These are phyloP conservation scores for Labeo catla DNA, from an alignment of 2,113 vertebrate species.

Conservation along the genomic window DNA sequence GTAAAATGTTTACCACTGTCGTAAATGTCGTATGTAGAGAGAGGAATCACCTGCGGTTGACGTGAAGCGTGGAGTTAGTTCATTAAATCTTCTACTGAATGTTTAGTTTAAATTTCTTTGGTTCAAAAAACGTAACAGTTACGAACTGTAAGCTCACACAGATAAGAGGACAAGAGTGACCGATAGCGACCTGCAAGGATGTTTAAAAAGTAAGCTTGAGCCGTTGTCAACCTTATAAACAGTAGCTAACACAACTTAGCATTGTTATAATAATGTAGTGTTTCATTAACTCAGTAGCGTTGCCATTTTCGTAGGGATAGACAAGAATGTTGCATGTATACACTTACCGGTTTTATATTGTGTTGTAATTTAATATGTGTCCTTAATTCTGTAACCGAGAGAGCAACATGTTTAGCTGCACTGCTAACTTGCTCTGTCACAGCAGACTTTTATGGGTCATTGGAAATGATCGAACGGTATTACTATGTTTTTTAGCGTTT, in stretches of 20 bases:
- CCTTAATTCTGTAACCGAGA: background rate
- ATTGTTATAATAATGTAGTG: background rate
- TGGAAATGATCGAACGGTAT: background rate
- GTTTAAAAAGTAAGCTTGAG: constrained; percentile 80
- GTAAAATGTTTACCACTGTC: constrained; percentile 56
- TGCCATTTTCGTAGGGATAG: background rate
- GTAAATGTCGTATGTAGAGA: constrained; percentile 55
- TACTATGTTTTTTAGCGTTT: background rate
- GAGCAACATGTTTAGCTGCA: background rate
- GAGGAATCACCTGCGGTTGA: constrained; percentile 35
- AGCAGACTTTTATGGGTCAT: background rate
- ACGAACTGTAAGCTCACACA: background rate
- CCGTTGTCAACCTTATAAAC: constrained; percentile 5
- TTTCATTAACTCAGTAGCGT: background rate
- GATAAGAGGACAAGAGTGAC: constrained; percentile 10
- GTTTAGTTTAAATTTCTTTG: background rate
- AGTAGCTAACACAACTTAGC: constrained; percentile 28
- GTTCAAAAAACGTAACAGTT: background rate
- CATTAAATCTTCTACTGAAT: constrained; percentile 36
- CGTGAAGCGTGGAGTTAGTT: constrained; percentile 37
- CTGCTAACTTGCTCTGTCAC: background rate
- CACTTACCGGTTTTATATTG: background rate
- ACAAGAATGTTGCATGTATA: background rate
- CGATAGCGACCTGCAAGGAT: constrained; percentile 65
- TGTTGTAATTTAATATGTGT: background rate